phyloP scores from a whole-genome alignment of 2,797 vertebrate species.

The Catostomus latipinnis region DNA sequence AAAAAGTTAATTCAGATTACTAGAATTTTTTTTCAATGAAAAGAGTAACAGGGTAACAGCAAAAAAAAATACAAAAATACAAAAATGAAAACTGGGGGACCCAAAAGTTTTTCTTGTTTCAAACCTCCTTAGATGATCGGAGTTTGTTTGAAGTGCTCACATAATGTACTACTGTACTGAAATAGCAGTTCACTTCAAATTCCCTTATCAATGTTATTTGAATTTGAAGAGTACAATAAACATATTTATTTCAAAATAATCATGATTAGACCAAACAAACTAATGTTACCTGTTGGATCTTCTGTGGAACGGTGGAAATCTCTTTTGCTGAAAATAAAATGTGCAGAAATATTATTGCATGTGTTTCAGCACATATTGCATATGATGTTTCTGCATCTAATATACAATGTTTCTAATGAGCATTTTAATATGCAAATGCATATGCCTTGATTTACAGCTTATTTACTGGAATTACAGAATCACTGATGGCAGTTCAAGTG shows the following conservation, averaged over 20 bases:
- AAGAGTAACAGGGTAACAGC: too few species aligned
- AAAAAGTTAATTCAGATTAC: too few species aligned
- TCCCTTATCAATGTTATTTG: too few species aligned
- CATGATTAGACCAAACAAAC: background rate
- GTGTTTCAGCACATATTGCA: background rate
- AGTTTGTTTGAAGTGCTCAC: too few species aligned
- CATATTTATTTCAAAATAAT: background rate
- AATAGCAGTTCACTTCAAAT: too few species aligned
- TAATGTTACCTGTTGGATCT: constrained; percentile 23
- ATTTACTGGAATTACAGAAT: background rate
- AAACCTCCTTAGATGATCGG: too few species aligned
- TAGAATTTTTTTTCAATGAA: too few species aligned
- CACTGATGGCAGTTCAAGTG: background rate
- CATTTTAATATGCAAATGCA: background rate
- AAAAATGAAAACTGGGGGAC: too few species aligned
- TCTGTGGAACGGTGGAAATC: constrained; percentile 31
- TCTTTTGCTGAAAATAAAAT: constrained; percentile 40
- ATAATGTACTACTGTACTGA: too few species aligned
- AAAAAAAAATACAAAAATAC: too few species aligned
- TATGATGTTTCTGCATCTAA: background rate
- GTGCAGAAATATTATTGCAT: background rate
- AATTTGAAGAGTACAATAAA: background rate
- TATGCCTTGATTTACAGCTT: background rate
- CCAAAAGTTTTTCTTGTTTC: too few species aligned
- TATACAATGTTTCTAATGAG: too few species aligned